phyloP scores from a whole-genome alignment of 2,888 invertebrate species.

The Eristalinus aeneus region DNA sequence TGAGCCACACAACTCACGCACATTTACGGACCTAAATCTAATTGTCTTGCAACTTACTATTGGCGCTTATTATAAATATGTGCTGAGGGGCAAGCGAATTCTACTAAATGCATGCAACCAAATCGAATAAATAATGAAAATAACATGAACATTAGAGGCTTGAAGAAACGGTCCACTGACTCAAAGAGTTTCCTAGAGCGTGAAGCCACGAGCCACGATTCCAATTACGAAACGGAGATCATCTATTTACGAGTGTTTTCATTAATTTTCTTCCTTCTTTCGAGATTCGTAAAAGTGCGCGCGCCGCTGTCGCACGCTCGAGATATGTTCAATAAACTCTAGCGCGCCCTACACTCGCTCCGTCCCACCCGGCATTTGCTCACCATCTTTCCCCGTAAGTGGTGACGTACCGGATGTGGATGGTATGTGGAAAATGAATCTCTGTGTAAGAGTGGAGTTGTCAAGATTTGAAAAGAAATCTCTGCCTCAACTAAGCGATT shows the following conservation, averaged over 20 bases:
- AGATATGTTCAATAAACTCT: neutral
- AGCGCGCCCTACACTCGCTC: neutral
- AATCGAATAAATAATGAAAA: neutral
- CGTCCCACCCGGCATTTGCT: neutral
- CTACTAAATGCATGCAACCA: neutral
- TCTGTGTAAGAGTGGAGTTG: neutral
- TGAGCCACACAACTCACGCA: no score
- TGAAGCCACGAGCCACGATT: conserved; percentile 79
- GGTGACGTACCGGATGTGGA: neutral
- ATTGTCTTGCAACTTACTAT: neutral
- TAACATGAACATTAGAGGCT: neutral
- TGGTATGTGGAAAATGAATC: neutral
- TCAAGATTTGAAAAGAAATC: neutral
- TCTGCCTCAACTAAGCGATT: neutral
- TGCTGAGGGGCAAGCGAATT: neutral
- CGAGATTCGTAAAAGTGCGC: conserved; percentile 14
- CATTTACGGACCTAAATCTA: no score
- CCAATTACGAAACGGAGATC: conserved; percentile 54
- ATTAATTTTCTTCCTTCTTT: conserved; percentile 35
- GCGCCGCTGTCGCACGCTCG: conserved; percentile 1
- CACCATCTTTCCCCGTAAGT: neutral
- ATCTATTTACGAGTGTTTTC: conserved; percentile 43
- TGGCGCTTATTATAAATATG: neutral
- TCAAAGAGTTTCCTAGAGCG: conserved; percentile 75
- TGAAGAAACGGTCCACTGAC: conserved; percentile 75